Percentiles rank a stretch among this genome's conserved stretches.
These are phyloP conservation scores for Agrotis exclamationis DNA, from an alignment of 2,888 invertebrate species.

Conservation along the genomic window DNA sequence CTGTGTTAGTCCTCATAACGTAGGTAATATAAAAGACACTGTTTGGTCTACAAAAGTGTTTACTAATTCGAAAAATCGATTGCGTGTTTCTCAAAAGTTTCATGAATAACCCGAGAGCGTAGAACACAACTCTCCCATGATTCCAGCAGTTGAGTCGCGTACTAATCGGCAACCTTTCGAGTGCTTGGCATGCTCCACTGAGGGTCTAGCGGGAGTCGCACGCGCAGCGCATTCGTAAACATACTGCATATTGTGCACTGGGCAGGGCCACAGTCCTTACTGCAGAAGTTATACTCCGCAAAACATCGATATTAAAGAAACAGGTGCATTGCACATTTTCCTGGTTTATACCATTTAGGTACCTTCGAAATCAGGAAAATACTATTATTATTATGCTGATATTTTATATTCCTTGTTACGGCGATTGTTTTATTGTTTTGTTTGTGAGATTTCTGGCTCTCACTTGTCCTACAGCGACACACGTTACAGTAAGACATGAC, in stretches of 20 bases:
- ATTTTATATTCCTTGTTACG: no score
- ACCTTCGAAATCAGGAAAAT: no score
- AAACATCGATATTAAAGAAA: neutral
- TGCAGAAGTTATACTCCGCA: conserved; percentile 24
- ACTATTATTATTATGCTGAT: no score
- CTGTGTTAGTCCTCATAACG: neutral
- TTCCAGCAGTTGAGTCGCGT: conserved; percentile 22
- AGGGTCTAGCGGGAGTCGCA: conserved; percentile 35
- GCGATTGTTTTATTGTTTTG: neutral
- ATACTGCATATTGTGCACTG: conserved; percentile 29
- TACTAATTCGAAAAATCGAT: neutral
- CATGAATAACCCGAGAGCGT: conserved; percentile 5
- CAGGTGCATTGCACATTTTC: neutral
- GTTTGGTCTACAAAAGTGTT: neutral
- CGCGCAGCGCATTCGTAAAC: conserved; percentile 54
- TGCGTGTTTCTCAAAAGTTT: neutral
- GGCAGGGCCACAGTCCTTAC: neutral
- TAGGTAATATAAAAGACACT: neutral
- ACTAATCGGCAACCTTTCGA: conserved; percentile 54
- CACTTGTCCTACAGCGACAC: neutral
- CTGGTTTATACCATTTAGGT: no score
- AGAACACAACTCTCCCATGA: conserved; percentile 17
- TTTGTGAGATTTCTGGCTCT: neutral
- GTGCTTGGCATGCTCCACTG: conserved; percentile 35
- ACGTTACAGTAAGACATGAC: conserved; percentile 18